Base-by-base conservation (phyloP, 2,113 vertebrate genomes). In the Phalacrocorax brasilianus region DNA sequence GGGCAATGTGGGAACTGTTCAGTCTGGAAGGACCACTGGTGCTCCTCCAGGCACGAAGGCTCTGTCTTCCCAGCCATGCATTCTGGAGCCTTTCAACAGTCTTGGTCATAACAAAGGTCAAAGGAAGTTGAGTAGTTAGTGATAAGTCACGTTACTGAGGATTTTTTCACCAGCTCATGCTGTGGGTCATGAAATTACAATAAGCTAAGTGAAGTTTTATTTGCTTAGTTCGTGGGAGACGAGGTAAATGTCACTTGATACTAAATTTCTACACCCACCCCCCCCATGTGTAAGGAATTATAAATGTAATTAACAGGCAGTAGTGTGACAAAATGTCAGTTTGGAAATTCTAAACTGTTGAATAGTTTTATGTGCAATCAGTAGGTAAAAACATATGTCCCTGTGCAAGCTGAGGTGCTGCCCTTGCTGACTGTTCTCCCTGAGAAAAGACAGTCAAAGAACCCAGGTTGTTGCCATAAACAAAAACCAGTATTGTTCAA, bases 11-110 rank as follows among this genome's bases (percentile, higher is more conserved):
- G 20, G 5, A 55, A 9, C 45, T 30, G 15, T 59, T 13, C 26
- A 0, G 24, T 32, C 44, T 80, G 62, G 68, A 70, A 65, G 35
- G 55, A 62, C 2, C 33, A 6, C 2, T 27, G 15, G 32, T 56
- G 35, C 66, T 55, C 10, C 10, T 50, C 42, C 42, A 75, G 30
- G 11, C 66, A n/a, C n/a, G 24, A 17, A 33, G 30, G 12, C 11
- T 11, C n/a, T 20, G 5, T 13, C 16, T 20, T 24, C 63, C 52
- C 18, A 4, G 28, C 44, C 4, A 2, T 0, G 18, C 7, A 1
- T 44, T 26, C 49, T 23, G 59, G 26, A 33, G 20, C 53, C 53
- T 53, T 8, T 19, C 49, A 21, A 3, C n/a, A 50, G 30, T 7
- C 52, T 17, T 17, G 40, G 44, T 45, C 26, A 8, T 0, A 15